Evolutionary conservation across 2,797 vertebrate genomes (phyloP).

Genomic region (Danio albolineatus): DNA sequence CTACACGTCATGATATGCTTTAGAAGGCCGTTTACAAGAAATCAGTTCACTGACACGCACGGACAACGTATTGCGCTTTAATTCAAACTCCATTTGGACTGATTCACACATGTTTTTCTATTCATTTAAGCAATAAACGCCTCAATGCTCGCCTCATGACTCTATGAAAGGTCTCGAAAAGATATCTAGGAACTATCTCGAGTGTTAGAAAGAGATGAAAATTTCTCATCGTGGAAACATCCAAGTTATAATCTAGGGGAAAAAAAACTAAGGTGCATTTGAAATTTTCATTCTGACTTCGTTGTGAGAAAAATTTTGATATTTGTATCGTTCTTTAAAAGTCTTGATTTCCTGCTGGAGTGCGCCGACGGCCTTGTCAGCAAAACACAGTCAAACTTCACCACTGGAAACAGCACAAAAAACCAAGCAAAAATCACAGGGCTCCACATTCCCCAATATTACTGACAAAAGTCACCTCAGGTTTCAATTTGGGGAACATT

Average conservation of each 20-base stretch:
- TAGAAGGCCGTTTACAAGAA: conserved; percentile 76
- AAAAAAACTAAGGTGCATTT: conserved; percentile 58
- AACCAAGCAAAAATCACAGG: conserved; percentile 3
- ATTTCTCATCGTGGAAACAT: not conserved
- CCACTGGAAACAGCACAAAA: not conserved
- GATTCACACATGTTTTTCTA: conserved; percentile 72
- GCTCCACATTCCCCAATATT: not conserved
- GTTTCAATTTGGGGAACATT: conserved; percentile 3
- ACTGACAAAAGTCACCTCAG: not conserved
- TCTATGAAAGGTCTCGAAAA: conserved; percentile 43
- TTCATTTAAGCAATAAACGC: conserved; percentile 66
- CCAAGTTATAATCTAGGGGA: conserved; percentile 36
- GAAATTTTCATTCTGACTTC: conserved; percentile 30
- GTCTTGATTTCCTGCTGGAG: conserved; percentile 38
- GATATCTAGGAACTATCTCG: not conserved
- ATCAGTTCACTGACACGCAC: conserved; percentile 73
- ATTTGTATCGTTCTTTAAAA: conserved; percentile 33
- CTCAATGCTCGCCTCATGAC: conserved; percentile 68
- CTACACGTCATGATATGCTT: conserved; percentile 71
- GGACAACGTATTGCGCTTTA: conserved; percentile 61
- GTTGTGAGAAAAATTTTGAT: conserved; percentile 30
- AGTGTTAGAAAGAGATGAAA: not conserved
- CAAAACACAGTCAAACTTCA: conserved; percentile 17
- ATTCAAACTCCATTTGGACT: conserved; percentile 71
- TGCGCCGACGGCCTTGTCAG: conserved; percentile 14